Conservation (phyloP, 1,140 invertebrate species). For the Ridgeia piscesae region DNA sequence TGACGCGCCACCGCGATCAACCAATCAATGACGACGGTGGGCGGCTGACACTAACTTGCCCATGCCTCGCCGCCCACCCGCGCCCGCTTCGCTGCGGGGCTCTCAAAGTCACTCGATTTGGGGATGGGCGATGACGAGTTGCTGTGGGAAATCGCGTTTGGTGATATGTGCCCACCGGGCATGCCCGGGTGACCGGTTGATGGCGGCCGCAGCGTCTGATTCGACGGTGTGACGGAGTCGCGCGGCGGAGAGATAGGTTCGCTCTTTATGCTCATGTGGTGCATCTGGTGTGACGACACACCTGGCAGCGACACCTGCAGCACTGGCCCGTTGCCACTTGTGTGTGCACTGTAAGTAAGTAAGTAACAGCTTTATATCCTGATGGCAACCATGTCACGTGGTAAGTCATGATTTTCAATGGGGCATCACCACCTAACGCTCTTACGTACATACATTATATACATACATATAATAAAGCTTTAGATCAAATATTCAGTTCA, state of each 20-base stretch:
- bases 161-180: constrained; percentile 42
- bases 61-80: background rate
- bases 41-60: background rate
- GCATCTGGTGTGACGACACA: background rate
- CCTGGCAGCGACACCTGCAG: background rate
- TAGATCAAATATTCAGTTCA: no score
- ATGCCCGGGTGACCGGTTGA: constrained; percentile 39
- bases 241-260: constrained; percentile 90
- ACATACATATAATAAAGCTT: no score
- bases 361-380: no score
- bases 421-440: no score
- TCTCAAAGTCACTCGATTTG: constrained; percentile 7
- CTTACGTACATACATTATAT: no score
- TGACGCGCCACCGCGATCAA: background rate
- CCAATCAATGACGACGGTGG: background rate
- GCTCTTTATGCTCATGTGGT: constrained; percentile 84
- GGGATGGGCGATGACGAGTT: constrained; percentile 42
- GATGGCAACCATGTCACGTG: background rate
- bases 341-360: constrained; percentile 13
- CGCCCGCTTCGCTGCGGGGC: background rate
- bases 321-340: background rate
- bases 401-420: no score
- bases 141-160: constrained; percentile 34
- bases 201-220: constrained; percentile 45
- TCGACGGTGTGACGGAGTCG: constrained; percentile 61